Conservation (phyloP, 2,113 vertebrate species). For the Romanogobio albipinnatus region DNA sequence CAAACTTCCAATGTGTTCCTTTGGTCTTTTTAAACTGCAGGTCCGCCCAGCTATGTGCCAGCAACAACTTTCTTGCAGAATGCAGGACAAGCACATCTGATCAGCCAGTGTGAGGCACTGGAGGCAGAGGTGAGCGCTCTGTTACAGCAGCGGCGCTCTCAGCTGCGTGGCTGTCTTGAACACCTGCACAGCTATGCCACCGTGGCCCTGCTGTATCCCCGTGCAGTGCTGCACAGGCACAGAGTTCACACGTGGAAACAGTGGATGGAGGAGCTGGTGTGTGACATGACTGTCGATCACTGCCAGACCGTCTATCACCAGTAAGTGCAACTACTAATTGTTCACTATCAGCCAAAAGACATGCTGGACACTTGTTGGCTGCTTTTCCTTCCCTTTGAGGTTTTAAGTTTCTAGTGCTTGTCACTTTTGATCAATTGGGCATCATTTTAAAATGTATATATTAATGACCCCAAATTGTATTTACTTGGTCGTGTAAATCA, state of each 20-base stretch:
- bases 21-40: conserved; percentile 63
- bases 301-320: conserved; percentile 91
- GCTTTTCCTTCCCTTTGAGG: neutral
- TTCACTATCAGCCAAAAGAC: neutral
- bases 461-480: no score
- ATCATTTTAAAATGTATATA: no score
- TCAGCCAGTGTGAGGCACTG: conserved; percentile 93
- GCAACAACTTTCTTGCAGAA: conserved; percentile 96
- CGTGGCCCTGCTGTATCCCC: conserved; percentile 94
- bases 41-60: conserved; percentile 97
- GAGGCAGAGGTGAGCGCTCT: conserved; percentile 89
- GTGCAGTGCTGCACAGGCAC: conserved; percentile 88
- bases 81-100: conserved; percentile 94
- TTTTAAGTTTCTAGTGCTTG: no score
- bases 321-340: conserved; percentile 71
- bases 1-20: neutral
- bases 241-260: conserved; percentile 93
- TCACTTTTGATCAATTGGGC: no score
- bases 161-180: conserved; percentile 89
- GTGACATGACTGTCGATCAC: conserved; percentile 87
- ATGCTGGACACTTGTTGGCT: neutral
- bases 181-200: conserved; percentile 97
- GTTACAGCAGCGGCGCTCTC: conserved; percentile 90
- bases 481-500: no score
- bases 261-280: conserved; percentile 95